phyloP scores from a whole-genome alignment of 2,113 vertebrate genomes.

The Siniperca chuatsi region DNA sequence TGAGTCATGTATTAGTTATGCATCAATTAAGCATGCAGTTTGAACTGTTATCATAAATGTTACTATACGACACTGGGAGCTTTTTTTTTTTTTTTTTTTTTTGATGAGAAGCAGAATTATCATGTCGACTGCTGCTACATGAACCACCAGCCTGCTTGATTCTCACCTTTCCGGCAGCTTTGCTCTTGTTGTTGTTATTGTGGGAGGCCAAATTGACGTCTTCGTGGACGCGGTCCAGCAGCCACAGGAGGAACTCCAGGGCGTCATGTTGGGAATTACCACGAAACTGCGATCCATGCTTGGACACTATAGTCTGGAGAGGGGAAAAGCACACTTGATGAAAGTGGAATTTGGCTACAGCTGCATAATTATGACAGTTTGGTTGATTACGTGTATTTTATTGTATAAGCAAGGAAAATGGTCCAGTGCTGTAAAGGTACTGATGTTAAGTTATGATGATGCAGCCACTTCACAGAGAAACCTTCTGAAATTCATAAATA shows the following conservation, averaged over 20 bases:
- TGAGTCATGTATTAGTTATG: conserved; percentile 25
- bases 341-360: not conserved
- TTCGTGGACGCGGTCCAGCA: conserved; percentile 94
- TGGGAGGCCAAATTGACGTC: conserved; percentile 87
- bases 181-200: conserved; percentile 77
- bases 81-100: not conserved
- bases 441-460: not conserved
- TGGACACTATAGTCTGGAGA: conserved; percentile 91
- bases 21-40: conserved; percentile 15
- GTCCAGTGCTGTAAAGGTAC: not conserved
- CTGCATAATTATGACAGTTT: not conserved
- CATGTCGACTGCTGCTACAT: not conserved
- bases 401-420: not conserved
- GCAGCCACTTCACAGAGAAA: not conserved
- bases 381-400: not conserved
- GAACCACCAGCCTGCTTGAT: not conserved
- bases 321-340: conserved; percentile 18
- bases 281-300: conserved; percentile 93
- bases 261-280: conserved; percentile 96
- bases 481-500: not conserved
- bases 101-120: not conserved
- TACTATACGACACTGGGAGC: not conserved
- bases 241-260: conserved; percentile 96
- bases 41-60: conserved; percentile 2
- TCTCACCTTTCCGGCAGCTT: conserved; percentile 84